Percentiles rank a stretch among this genome's conserved stretches.
Evolutionary conservation across 2,888 invertebrate species (phyloP).

Genomic region (Glyphotaelius pellucidus): DNA sequence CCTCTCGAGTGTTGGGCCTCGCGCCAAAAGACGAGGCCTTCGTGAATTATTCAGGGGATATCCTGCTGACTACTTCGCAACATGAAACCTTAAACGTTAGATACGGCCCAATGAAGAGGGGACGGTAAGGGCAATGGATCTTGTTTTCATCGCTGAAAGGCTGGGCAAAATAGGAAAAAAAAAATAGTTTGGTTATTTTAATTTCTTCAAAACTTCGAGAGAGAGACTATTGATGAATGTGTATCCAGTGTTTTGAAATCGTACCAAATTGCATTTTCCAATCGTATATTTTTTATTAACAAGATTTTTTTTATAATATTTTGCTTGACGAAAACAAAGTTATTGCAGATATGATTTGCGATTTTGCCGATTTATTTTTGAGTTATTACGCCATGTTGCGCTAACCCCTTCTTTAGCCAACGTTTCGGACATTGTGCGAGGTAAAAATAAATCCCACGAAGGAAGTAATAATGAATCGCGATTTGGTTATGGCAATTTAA

Average conservation of each 20-base stretch:
- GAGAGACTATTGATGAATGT: background rate
- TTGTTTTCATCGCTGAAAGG: background rate
- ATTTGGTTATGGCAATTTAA: too few relatives aligned
- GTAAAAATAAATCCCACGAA: too few relatives aligned
- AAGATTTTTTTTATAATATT: too few relatives aligned
- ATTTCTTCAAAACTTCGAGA: background rate
- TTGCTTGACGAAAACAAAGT: too few relatives aligned
- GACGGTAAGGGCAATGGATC: background rate
- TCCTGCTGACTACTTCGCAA: conserved; percentile 6
- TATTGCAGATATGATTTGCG: too few relatives aligned
- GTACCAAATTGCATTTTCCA: background rate
- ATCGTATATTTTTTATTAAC: too few relatives aligned
- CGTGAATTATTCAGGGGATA: conserved; percentile 38
- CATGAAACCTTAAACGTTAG: background rate
- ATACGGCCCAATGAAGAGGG: background rate
- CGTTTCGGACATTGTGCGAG: too few relatives aligned
- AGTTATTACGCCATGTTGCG: too few relatives aligned
- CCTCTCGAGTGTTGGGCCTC: background rate
- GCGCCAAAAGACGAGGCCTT: background rate
- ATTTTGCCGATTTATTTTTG: too few relatives aligned
- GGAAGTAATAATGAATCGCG: too few relatives aligned
- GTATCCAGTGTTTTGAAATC: background rate
- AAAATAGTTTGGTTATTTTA: background rate
- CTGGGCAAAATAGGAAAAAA: background rate
- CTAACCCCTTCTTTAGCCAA: too few relatives aligned